A percentile compares a stretch with the other conserved stretches of the same genome.
These are phyloP conservation scores for Amphibalanus amphitrite DNA, from an alignment of 1,140 invertebrate species.

Conservation along the genomic window DNA sequence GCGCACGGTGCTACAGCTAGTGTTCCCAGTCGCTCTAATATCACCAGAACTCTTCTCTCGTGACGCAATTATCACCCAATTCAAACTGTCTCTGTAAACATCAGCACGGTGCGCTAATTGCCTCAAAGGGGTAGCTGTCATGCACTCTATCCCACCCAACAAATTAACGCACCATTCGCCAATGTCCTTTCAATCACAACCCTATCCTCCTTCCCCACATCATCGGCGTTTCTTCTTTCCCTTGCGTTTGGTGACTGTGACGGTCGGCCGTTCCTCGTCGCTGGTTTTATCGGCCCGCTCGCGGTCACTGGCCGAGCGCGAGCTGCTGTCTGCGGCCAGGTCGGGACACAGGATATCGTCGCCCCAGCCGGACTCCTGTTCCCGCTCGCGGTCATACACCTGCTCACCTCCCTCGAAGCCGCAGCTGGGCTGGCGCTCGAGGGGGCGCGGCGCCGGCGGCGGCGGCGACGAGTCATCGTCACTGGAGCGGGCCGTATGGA, in stretches of 20 bases:
- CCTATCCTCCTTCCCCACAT: background rate
- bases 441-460: no score
- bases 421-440: background rate
- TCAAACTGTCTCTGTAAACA: background rate
- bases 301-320: background rate
- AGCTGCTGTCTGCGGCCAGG: background rate
- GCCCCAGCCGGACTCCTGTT: background rate
- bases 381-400: background rate
- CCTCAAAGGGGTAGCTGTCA: no score
- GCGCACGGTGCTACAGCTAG: background rate
- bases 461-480: background rate
- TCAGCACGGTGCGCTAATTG: background rate
- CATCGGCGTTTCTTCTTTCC: background rate
- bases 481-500: background rate
- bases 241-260: background rate
- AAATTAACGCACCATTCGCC: no score
- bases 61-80: background rate
- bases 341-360: background rate
- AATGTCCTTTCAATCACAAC: no score
- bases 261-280: background rate
- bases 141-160: background rate
- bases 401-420: background rate
- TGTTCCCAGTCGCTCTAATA: background rate
- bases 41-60: no score
- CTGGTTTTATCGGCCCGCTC: background rate